Conservation (phyloP, 2,888 invertebrate genomes). For the Amphipoea oculea region DNA sequence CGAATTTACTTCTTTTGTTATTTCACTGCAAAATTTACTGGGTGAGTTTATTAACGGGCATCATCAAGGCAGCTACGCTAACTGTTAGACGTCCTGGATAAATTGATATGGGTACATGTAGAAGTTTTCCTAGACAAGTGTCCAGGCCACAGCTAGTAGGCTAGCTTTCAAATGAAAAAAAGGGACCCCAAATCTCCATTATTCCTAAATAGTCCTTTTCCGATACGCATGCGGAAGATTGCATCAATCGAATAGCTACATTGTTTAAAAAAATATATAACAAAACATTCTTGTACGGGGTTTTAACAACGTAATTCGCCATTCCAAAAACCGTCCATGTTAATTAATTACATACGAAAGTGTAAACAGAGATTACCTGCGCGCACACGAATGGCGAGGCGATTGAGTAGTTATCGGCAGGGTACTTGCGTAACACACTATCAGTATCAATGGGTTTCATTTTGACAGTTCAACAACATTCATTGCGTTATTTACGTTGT, state of each 20-base stretch:
- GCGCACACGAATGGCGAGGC: slow-evolving; percentile 16
- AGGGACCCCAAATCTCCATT: neutral
- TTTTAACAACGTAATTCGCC: slow-evolving; percentile 9
- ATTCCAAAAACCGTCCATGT: neutral
- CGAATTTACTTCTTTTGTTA: neutral
- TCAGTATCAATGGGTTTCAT: too few species aligned
- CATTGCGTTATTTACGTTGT: too few species aligned
- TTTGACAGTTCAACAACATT: too few species aligned
- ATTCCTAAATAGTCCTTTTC: neutral
- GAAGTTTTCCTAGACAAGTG: neutral
- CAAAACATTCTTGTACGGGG: neutral
- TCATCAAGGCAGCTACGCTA: slow-evolving; percentile 8
- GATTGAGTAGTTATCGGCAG: slow-evolving; percentile 7
- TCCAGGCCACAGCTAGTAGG: neutral
- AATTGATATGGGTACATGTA: neutral
- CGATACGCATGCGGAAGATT: neutral
- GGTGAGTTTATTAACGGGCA: slow-evolving; percentile 14
- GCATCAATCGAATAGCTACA: neutral
- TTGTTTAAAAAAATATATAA: slow-evolving; percentile 6
- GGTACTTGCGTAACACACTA: too few species aligned
- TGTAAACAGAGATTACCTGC: slow-evolving; percentile 22
- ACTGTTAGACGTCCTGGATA: neutral
- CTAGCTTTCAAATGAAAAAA: neutral
- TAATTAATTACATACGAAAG: neutral
- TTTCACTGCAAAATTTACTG: neutral